Percentiles rank a stretch among this genome's conserved stretches.
Conservation (phyloP, 2,888 invertebrate species). For the Colletes collaris region DNA sequence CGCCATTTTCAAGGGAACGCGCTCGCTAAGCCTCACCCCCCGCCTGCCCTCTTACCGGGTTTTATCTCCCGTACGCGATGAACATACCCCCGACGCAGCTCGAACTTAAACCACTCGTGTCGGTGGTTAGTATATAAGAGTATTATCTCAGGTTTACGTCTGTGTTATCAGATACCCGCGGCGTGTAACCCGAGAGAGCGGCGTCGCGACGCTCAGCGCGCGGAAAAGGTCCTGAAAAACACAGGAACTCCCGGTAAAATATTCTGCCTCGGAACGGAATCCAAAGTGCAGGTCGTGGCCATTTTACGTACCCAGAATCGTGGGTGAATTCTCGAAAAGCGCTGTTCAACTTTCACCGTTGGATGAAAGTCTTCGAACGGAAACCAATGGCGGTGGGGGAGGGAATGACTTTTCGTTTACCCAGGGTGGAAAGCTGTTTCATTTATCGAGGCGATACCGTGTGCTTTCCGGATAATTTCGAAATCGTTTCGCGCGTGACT, state of each 20-base stretch:
- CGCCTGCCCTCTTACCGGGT: neutral
- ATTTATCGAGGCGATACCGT: too few relatives aligned
- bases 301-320: too few relatives aligned
- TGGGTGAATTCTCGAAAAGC: neutral
- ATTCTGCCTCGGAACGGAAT: too few relatives aligned
- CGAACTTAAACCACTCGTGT: constrained; percentile 63
- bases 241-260: neutral
- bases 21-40: neutral
- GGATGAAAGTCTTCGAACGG: too few relatives aligned
- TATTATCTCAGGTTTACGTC: constrained; percentile 64
- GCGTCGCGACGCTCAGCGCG: neutral
- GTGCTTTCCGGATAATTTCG: too few relatives aligned
- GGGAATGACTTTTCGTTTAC: too few relatives aligned
- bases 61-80: constrained; percentile 47
- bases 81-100: constrained; percentile 39
- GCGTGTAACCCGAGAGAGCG: constrained; percentile 41
- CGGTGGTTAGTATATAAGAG: constrained; percentile 59
- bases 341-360: too few relatives aligned
- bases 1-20: constrained; percentile 22
- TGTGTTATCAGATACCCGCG: constrained; percentile 61
- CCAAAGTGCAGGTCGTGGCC: too few relatives aligned
- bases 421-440: too few relatives aligned
- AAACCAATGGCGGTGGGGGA: too few relatives aligned
- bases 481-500: too few relatives aligned
- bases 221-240: neutral